Evolutionary conservation across 2,797 vertebrate genomes (phyloP), one percentile per base, ranked within the genome.

Genomic region (Oreonectes daqikongensis): DNA sequence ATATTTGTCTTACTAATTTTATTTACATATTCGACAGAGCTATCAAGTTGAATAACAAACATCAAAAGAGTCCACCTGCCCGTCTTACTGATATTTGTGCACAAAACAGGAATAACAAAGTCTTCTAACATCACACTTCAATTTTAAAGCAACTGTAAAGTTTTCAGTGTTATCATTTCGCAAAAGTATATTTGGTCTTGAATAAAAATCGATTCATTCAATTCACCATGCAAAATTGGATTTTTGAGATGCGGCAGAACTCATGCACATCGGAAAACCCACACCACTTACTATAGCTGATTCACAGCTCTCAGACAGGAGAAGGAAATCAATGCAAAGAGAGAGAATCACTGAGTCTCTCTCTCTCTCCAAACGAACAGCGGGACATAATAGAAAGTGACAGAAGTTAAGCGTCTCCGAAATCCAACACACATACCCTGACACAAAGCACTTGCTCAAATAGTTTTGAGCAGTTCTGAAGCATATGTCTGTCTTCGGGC

Each of bases 391-490:
- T 90, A 88, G 84, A 84, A 86, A 88, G 87, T 91, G 92, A 92
- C 92, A 92, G 88, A 90, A 90, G 90, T 89, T 91, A 93, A 93
- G 90, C 90, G 90, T 92, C 90, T 90, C 87, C 84, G 85, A 91
- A 90, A 89, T 85, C 82, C 18, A 66, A 84, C 69, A 79, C 70
- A 71, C 81, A 81, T 82, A 85, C 78, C 79, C 74, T 86, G 71
- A 86, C 80, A 85, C 61, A 78, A 75, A 77, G 52, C 57, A 26
- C 59, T 76, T 35, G 57, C 74, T 77, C 42, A 66, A 12, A 82
- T 32, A 76, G 57, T 68, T 72, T 38, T 57, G 18, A 61, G 40
- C 50, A 55, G 48, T 77, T 82, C 44, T 79, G 67, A 77, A 79
- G 73, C 57, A 70, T 78, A 76, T 72, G 81, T 78, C 64, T 46